Base-by-base conservation (phyloP, 2,113 vertebrate genomes). In the Helogale parvula region DNA sequence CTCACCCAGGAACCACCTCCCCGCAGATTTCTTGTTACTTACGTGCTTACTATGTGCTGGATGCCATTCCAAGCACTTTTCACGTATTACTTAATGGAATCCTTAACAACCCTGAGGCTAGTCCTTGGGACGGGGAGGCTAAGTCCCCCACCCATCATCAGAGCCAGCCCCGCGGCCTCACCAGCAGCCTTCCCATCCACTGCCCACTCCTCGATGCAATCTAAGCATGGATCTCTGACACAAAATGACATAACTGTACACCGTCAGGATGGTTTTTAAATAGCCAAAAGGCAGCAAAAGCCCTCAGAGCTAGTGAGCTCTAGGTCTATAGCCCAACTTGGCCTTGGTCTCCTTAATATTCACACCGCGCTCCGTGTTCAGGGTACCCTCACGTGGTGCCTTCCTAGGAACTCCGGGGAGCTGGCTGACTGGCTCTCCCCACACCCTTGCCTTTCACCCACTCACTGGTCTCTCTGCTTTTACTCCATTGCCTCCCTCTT, bases 291-390 rank as follows among this genome's bases (percentile, higher is more conserved):
- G 12, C 2, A 86, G 60, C 12, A 15, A 45, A 52, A 68, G 47
- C 6, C 12, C 74, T 74, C 31, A 27, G 15, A 52, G 45, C n/a
- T n/a, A 31, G 50, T 23, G 81, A 50, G 68, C 5, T 72, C 45
- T 50, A 1, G 23, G 47, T 63, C 85, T 52, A 17, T 12, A 80
- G 71, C 29, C 74, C 63, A 13, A 4, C 33, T 1, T 7, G 9
- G 0, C 12, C 57, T 52, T n/a, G 23, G 19, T 54, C 79, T 50
- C 33, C 38, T 38, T 63, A 17, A 33, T 2, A 41, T 3, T 38
- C 33, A n/a, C 35, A 2, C 4, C 1, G 19, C 1, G 29, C 47
- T 27, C 0, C 1, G 11, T 4, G 45, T 27, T 76, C 86, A 23
- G 23, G 9, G 19, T 2, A 60, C 41, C 54, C 16, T 63, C 10